Base-by-base conservation (phyloP, 2,797 vertebrate species). In the Acipenser transmontanus region DNA sequence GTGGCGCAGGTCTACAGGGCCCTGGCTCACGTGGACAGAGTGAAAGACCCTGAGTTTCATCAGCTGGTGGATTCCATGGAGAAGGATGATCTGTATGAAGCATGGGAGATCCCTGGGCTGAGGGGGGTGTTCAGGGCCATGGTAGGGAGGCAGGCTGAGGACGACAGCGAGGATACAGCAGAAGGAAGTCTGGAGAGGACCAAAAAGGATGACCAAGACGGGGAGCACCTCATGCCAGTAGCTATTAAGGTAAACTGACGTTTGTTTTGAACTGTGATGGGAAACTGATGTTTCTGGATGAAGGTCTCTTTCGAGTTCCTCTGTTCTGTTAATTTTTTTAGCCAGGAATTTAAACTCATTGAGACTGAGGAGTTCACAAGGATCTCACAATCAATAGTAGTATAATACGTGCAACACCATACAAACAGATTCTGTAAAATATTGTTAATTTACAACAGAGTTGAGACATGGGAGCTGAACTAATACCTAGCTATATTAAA, bases 1-100 rank as follows among this genome's bases (percentile, higher is more conserved):
- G 90, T 98, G 0, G 95, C 96, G 0, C 95, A 98, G 75, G 95
- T 99, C 50, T 99, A 99, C 72, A 90, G 89, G 64, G 97, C 93
- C 5, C 90, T 88, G 14, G 92, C 90, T 0, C 87, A 87, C 65
- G 80, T 88, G 0, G 72, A 82, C 0, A 77, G 78, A 1, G 72
- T 96, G 6, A 71, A 85, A 0, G 84, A 89, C 5, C 75, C 76
- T 1, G 81, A 74, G 1, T 84, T 88, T 66, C 71, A 77, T 72
- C 78, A 76, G 7, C 76, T 88, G n/a, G 75, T 80, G 0, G 80
- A 68, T 3, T 71, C 66, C 63, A 74, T 85, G 7, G 79, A 81
- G 62, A 82, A 75, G 54, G 73, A 79, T n/a, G 82, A 88, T 0
- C 73, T 89, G 20, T 78, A 87, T 1, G 90, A 91, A 72, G 89